phyloP scores from a whole-genome alignment of 2,888 invertebrate species.

The Synergus gifuensis region DNA sequence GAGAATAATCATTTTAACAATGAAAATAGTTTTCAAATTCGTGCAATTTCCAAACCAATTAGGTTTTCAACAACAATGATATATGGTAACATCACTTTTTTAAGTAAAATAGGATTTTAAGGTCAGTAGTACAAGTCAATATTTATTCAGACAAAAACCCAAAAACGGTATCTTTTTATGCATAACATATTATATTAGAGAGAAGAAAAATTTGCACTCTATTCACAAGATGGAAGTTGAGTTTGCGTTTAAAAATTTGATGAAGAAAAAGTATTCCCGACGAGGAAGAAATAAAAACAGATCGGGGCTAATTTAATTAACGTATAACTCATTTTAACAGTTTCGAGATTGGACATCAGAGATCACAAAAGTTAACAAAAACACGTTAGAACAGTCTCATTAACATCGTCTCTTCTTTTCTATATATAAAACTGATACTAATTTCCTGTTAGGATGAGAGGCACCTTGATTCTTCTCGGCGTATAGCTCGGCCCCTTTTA shows the following conservation, averaged over 20 bases:
- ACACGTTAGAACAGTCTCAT: constrained; percentile 27
- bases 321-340: constrained; percentile 5
- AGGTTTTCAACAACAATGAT: too few species aligned
- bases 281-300: background rate
- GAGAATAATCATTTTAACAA: too few species aligned
- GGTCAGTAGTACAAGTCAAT: too few species aligned
- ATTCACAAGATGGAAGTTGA: background rate
- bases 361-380: constrained; percentile 37
- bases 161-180: too few species aligned
- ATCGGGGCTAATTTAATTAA: constrained; percentile 8
- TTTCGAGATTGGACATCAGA: background rate
- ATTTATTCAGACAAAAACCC: too few species aligned
- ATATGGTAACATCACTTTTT: too few species aligned
- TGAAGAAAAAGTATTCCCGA: background rate
- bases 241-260: background rate
- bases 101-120: too few species aligned
- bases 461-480: constrained; percentile 40
- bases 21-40: too few species aligned
- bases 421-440: constrained; percentile 36
- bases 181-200: too few species aligned
- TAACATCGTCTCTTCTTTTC: constrained; percentile 21
- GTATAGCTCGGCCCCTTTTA: constrained; percentile 27
- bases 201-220: too few species aligned
- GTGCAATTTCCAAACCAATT: too few species aligned
- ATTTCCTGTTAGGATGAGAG: constrained; percentile 43